Evolutionary conservation across 2,888 invertebrate genomes (phyloP).

Genomic region (Amiota mariae): DNA sequence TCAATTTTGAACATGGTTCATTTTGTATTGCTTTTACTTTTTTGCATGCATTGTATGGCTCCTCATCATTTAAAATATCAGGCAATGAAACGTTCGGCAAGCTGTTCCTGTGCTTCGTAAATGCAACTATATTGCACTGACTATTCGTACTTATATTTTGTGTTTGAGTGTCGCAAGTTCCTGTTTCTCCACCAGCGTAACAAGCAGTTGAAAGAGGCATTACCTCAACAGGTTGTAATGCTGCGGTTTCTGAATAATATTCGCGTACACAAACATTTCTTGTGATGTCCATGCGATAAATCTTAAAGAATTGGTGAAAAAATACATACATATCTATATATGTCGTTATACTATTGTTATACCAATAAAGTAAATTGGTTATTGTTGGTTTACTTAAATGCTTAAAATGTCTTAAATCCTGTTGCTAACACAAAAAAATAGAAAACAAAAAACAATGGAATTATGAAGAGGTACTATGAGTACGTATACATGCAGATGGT

Average conservation of each 20-base stretch:
- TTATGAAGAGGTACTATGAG: neutral
- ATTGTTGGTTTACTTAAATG: slow-evolving; percentile 33
- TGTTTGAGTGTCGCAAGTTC: neutral
- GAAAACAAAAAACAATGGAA: slow-evolving; percentile 15
- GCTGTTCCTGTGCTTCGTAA: slow-evolving; percentile 67
- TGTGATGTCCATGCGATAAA: slow-evolving; percentile 87
- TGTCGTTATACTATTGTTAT: too few relatives aligned
- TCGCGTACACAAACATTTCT: slow-evolving; percentile 82
- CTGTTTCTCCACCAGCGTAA: slow-evolving; percentile 17
- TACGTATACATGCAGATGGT: slow-evolving; percentile 3
- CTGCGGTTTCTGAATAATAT: slow-evolving; percentile 57
- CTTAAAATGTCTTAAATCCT: slow-evolving; percentile 49
- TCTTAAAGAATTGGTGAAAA: slow-evolving; percentile 45
- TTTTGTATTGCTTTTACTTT: neutral
- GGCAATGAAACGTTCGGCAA: slow-evolving; percentile 69
- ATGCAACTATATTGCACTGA: slow-evolving; percentile 9
- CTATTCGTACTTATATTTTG: slow-evolving; percentile 25
- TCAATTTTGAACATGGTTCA: slow-evolving; percentile 10
- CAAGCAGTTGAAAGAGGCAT: slow-evolving; percentile 29
- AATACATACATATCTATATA: too few relatives aligned
- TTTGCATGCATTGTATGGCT: slow-evolving; percentile 20
- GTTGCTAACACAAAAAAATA: neutral
- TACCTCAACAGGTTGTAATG: slow-evolving; percentile 22
- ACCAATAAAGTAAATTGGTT: too few relatives aligned
- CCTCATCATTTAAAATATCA: slow-evolving; percentile 52